Base-by-base conservation (phyloP, 2,888 invertebrate genomes). In the Caenorhabditis panamensis region DNA sequence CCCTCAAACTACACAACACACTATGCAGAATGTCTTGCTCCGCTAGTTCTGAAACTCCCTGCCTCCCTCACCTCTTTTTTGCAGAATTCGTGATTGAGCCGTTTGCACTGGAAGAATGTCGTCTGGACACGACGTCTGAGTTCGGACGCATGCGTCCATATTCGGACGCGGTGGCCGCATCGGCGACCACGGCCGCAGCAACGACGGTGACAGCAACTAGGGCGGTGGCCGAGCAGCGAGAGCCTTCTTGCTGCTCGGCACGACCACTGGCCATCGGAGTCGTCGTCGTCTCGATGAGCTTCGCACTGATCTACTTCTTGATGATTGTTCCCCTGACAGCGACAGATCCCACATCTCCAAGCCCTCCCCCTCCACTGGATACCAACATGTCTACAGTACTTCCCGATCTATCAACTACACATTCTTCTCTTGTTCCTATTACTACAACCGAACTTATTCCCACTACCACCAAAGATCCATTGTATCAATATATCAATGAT, bases 251-350 rank as follows among this genome's bases (percentile, higher is more conserved):
- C 66, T 64, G 67, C 63, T 64, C 82, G 58, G 67, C 67, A 22
- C 72, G 77, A 61, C 82, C 77, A 22, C 63, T 82, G 22, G 66
- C 62, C 63, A 64, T 82, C 53, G 75, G 79, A 11, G 58, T 76
- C 22, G 79, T 76, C 22, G 66, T 69, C 41, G 61, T 82, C 58
- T 67, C 69, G 16, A 77, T 82, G 82, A 73, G 73, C 44, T 59
- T 84, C n/a, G 63, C 75, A 26, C 82, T 84, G 49, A 72, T 84
- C 53, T 84, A 84, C 68, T 61, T 84, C 31, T 41, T 84, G 6
- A 72, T 83, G 44, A 61, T 68, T 18, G 73, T 79, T 26, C 83
- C 82, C 13, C 18, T 82, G 24, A 61, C 71, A 36, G n/a, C 66
- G 6, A 20, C 69, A 20, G n/a, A n/a, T 47, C 47, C 26, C 16